phyloP scores from a whole-genome alignment of 2,113 vertebrate genomes.

The Ciconia stormi region DNA sequence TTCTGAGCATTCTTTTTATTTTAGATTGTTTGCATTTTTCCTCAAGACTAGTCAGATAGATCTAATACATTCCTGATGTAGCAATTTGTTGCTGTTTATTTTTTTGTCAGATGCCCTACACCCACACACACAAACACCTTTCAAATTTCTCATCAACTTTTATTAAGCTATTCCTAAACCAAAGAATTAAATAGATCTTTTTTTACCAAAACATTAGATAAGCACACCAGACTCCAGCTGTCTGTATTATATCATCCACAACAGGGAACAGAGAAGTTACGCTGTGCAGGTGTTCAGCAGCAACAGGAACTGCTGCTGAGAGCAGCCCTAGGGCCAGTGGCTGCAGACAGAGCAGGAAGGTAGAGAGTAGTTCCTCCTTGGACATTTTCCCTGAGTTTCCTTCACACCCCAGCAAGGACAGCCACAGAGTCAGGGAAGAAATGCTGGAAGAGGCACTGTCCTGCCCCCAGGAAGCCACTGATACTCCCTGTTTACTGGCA shows the following conservation, averaged over 20 bases:
- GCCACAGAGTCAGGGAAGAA: background rate
- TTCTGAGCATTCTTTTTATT: slow-evolving; percentile 18
- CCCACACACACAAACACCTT: background rate
- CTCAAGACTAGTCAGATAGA: background rate
- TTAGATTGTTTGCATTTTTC: background rate
- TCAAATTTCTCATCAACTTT: background rate
- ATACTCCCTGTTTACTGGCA: background rate
- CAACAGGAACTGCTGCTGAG: background rate
- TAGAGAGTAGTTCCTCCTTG: background rate
- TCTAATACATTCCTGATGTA: background rate
- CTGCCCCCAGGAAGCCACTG: background rate
- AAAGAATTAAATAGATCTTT: background rate
- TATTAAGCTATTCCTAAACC: background rate
- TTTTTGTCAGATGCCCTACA: background rate
- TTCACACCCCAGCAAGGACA: background rate
- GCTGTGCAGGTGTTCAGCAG: background rate
- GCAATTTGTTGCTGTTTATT: background rate
- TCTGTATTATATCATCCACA: background rate
- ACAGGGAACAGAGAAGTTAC: background rate
- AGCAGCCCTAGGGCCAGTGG: background rate
- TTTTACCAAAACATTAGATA: background rate
- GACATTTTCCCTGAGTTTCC: background rate
- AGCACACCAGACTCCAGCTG: background rate
- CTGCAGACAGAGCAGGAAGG: background rate
- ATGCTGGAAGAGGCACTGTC: background rate